A percentile compares a stretch with the other conserved stretches of the same genome.
Conservation (phyloP, 2,113 vertebrate genomes). For the Cyanoderma ruficeps region DNA sequence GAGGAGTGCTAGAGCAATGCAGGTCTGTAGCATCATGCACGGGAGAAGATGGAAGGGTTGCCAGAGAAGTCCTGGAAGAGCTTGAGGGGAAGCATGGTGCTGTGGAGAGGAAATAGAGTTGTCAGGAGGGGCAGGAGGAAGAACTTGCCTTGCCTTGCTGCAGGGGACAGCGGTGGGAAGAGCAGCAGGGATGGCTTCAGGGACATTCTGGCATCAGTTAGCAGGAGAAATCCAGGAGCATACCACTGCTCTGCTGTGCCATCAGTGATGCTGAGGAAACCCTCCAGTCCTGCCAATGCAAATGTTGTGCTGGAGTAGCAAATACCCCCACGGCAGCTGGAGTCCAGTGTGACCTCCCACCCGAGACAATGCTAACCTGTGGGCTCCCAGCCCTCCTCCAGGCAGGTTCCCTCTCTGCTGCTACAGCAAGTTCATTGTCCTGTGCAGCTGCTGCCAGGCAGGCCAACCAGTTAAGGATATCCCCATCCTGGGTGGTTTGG, state of each 20-base stretch:
- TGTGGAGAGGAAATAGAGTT: neutral
- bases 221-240: neutral
- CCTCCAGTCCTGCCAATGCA: neutral
- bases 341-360: accelerated
- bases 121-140: neutral
- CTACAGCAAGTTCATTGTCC: accelerated
- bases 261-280: neutral
- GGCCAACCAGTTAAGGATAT: no score
- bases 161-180: neutral
- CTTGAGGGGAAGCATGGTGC: no score
- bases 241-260: accelerated
- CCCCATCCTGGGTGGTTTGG: neutral
- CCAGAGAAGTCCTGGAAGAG: neutral
- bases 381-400: neutral
- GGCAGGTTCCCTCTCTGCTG: neutral
- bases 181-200: neutral
- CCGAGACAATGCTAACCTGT: neutral
- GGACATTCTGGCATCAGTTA: neutral
- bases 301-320: neutral
- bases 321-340: neutral
- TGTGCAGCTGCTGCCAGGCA: neutral
- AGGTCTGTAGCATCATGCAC: neutral
- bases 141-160: neutral
- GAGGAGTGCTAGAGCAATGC: neutral
- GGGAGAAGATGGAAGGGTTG: neutral